A percentile compares a stretch with the other conserved stretches of the same genome.
These are phyloP conservation scores for Vulpes ferrilata DNA, from an alignment of 2,113 vertebrate genomes.

Conservation along the genomic window DNA sequence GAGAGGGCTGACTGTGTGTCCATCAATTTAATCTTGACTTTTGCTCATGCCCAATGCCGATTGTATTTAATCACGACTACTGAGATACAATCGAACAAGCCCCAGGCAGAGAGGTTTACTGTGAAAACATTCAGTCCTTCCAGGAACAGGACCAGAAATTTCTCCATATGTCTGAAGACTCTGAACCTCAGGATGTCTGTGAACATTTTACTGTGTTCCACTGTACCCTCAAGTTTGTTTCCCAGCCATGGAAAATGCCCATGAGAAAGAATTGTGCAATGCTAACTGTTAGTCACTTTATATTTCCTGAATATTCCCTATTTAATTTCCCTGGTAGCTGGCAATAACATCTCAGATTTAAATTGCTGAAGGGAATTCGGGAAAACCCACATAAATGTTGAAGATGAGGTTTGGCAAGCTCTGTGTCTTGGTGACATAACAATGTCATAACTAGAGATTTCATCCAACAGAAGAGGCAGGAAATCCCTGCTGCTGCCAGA, in stretches of 20 bases:
- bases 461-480: slow-evolving; percentile 75
- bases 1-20: not conserved
- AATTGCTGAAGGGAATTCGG: slow-evolving; percentile 75
- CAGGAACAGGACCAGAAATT: slow-evolving; percentile 50
- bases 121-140: slow-evolving; percentile 52
- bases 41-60: not conserved
- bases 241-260: slow-evolving; percentile 76
- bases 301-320: slow-evolving; percentile 76
- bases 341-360: slow-evolving; percentile 70
- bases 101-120: not conserved
- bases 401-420: slow-evolving; percentile 76
- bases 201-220: not conserved
- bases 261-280: slow-evolving; percentile 67
- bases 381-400: slow-evolving; percentile 82
- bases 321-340: slow-evolving; percentile 76
- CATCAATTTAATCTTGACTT: not conserved
- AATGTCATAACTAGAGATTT: slow-evolving; percentile 66
- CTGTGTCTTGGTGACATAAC: slow-evolving; percentile 67
- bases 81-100: not conserved
- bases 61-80: not conserved
- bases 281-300: slow-evolving; percentile 75
- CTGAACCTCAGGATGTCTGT: not conserved
- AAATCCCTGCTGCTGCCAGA: slow-evolving; percentile 65
- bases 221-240: slow-evolving; percentile 23
- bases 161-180: slow-evolving; percentile 11